Conservation (phyloP, 2,113 vertebrate species). For the Apteryx owenii region DNA sequence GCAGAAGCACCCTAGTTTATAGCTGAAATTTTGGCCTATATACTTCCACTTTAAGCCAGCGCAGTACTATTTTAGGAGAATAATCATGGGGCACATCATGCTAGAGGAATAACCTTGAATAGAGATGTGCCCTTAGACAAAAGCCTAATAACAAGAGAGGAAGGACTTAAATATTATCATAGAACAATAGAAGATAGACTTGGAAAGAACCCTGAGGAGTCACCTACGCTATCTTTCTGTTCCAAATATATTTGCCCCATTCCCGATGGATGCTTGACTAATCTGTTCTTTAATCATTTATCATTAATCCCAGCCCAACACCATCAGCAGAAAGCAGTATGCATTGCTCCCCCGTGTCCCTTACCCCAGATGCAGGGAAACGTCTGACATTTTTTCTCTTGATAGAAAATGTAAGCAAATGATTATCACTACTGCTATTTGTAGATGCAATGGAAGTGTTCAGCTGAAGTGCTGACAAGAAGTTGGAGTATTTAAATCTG, state of each 20-base stretch:
- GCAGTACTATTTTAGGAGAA: background rate
- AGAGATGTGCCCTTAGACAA: background rate
- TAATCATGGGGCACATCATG: background rate
- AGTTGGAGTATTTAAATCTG: conserved; percentile 48
- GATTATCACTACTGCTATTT: conserved; percentile 52
- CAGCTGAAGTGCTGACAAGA: conserved; percentile 36
- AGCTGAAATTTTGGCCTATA: background rate
- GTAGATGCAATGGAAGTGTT: conserved; percentile 47
- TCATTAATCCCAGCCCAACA: conserved; percentile 13
- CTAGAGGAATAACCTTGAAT: background rate
- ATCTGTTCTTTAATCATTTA: conserved; percentile 51
- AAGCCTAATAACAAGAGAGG: background rate
- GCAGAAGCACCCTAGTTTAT: background rate
- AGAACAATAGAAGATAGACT: background rate
- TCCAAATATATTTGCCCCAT: background rate
- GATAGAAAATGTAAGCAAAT: conserved; percentile 41
- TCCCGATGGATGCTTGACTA: background rate
- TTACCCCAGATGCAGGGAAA: conserved; percentile 19
- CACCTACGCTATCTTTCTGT: background rate
- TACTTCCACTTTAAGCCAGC: background rate
- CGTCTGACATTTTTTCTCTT: conserved; percentile 33
- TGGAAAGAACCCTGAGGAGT: conserved; percentile 25
- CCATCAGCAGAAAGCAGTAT: conserved; percentile 31
- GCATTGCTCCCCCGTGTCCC: background rate
- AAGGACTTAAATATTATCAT: rapidly evolving